Evolutionary conservation across 2,888 invertebrate species (phyloP), one percentile per base, ranked within the genome.

Genomic region (Drosophila nr. perissopoda): DNA sequence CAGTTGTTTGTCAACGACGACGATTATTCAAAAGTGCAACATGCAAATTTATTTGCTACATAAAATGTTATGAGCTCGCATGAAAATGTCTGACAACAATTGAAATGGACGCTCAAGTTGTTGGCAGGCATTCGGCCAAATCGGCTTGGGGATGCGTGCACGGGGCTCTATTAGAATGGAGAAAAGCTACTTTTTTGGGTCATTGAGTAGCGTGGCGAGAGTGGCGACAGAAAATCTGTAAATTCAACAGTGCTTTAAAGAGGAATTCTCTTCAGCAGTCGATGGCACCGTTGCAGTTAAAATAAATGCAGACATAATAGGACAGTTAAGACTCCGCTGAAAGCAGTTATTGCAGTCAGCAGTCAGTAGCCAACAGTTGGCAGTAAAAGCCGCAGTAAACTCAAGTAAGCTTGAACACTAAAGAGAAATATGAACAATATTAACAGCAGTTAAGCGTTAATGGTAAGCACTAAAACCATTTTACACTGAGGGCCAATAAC

Each of bases 11-110:
- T 87, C 90, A 83, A 76, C 87, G 82, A 73, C 78, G 70, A 82
- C 90, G 89, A 87, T 87, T 87, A 87, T 87, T 87, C 86, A 87
- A 87, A 87, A 85, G 85, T 87, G 86, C 86, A 87, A 87, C 90
- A 89, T 87, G 90, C 90, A 90, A 87, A 87, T 87, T 87, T 87
- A 87, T 90, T 89, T 90, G 71, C 75, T 75, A 76, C 86, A 87
- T 87, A 87, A 87, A 89, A 89, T 87, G 88, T 87, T 87, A 87
- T 87, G 89, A 89, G 85, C 85, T 89, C 87, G 74, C 87, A 87
- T 87, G 85, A 90, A 90, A 90, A 86, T 86, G 85, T 86, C 87
- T 75, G 90, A 85, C 86, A 87, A 87, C 83, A 86, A 88, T 88
- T 83, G 81, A 78, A 74, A 69, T 76, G 87, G 75, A 80, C 79